Percentiles rank a stretch among this genome's conserved stretches.
Evolutionary conservation across 1,140 invertebrate genomes (phyloP).

Genomic region (Bicyclus anynana): DNA sequence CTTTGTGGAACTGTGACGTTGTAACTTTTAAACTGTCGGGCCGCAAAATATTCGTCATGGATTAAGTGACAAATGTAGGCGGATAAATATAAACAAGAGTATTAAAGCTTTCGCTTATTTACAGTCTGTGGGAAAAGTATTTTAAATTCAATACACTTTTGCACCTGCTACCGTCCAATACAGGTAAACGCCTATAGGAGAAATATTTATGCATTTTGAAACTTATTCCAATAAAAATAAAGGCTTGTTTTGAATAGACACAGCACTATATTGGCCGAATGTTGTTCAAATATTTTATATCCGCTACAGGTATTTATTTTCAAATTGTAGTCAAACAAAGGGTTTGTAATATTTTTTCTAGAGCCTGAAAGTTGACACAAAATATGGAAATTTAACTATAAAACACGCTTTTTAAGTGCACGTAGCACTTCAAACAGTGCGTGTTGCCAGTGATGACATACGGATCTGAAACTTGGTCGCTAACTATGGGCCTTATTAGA

Average conservation of each 20-base stretch:
- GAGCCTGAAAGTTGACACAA: not conserved
- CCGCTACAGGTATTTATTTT: not conserved
- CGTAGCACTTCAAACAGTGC: too few species aligned
- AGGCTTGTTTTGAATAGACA: not conserved
- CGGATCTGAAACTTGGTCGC: too few species aligned
- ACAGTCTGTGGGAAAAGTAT: conserved; percentile 4
- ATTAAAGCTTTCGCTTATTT: conserved; percentile 5
- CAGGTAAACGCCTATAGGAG: not conserved
- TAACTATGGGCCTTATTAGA: too few species aligned
- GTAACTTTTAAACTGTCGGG: not conserved
- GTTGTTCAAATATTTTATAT: not conserved
- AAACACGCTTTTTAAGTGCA: too few species aligned
- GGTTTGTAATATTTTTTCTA: not conserved
- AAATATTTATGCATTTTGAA: not conserved
- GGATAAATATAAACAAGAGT: conserved; percentile 2
- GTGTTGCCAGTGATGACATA: too few species aligned
- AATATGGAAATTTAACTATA: not conserved
- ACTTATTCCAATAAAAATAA: not conserved
- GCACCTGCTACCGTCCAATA: conserved; percentile 8
- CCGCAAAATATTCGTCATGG: not conserved
- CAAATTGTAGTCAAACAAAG: not conserved
- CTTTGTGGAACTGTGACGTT: not conserved
- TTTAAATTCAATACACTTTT: conserved; percentile 11
- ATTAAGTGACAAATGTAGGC: not conserved
- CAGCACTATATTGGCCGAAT: not conserved